Base-by-base conservation (phyloP, 2,797 vertebrate genomes). In the Falco columbarius region DNA sequence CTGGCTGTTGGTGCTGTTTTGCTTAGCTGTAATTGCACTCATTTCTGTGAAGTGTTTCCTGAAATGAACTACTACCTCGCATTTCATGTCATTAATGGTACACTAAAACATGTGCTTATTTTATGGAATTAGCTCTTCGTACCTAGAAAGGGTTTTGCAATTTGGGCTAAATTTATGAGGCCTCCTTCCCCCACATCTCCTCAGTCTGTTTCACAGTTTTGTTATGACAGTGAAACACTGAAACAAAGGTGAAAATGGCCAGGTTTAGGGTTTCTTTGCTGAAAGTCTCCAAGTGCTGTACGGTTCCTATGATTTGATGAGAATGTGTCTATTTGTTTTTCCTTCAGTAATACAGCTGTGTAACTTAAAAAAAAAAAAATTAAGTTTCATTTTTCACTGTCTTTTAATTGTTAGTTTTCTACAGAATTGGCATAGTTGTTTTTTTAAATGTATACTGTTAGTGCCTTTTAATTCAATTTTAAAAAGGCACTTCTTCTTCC, bases 401-500 rank as follows among this genome's bases (percentile, higher is more conserved):
- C 10, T 76, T 84, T 80, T 62, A 83, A 62, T 14, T 32, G 5
- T 73, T 83, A 26, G 7, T 47, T 94, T 93, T 80, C 54, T 52
- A 72, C 32, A 73, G 44, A 76, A 65, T 5, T 70, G 16, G 12
- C 14, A 15, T 26, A 80, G 56, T 34, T 68, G 3, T 59, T 18
- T 81, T 87, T 84, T 81, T 34, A 54, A 52, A 59, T 51, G 6
- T 24, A 17, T 47, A 18, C 3, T 26, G 68, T 47, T 68, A 68
- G 24, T 73, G n/a, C 12, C 13, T 89, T 94, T 93, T 68, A 65
- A 80, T 89, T 90, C 6, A 38, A 20, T 79, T 76, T 14, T 3
- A 62, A 81, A 91, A 80, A 72, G 20, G 9, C 27, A 58, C 95
- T 94, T 92, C 38, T 95, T 95, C 92, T 93, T 92, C 85, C 34